Base-by-base conservation (phyloP, 92 coral and sea anemone species). In the Meandrina meandrites region DNA sequence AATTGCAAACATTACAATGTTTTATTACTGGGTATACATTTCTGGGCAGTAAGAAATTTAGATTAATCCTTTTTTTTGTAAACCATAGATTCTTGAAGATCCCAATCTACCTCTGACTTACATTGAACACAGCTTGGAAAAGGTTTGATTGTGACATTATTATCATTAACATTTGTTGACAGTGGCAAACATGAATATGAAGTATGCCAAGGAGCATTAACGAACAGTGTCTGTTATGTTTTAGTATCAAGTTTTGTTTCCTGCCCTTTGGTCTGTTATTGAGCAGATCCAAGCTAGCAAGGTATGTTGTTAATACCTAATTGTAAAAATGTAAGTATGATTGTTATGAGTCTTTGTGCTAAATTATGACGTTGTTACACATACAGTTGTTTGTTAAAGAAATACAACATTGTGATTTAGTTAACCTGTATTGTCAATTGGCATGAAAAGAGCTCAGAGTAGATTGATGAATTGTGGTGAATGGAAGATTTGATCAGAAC, bases 241-340 rank as follows among this genome's bases (percentile, higher is more conserved):
- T 18, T 78, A 97, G 99, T 97, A 95, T 81, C 99, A 97, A 83
- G 94, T 92, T 48, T 75, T 97, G 87, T 95, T 97, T 77, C 99
- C 99, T 24, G 92, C 97, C 15, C 90, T 97, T 76, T 87, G 94
- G 76, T 36, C 88, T 40, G 91, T 95, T 71, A 88, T 90, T 74
- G 97, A 97, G 58, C 95, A 97, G 78, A 91, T 97, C 47, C 88
- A 92, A 76, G 84, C 87, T 22, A 92, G 90, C 70, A 97, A 95
- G 96, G 99, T 97, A 87, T 54, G 36, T 11, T 0, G 1, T 1
- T 79, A 21, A 11, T 67, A 27, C 34, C n/a, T n/a, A n/a, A n/a
- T n/a, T n/a, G n/a, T n/a, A n/a, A n/a, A n/a, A n/a, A n/a, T n/a
- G n/a, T n/a, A n/a, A n/a, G n/a, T n/a, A n/a, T n/a, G n/a, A n/a